Evolutionary conservation across 92 coral and sea anemone genomes (phyloP), one percentile per base, ranked within the genome.

Genomic region (Phenganax marumi): DNA sequence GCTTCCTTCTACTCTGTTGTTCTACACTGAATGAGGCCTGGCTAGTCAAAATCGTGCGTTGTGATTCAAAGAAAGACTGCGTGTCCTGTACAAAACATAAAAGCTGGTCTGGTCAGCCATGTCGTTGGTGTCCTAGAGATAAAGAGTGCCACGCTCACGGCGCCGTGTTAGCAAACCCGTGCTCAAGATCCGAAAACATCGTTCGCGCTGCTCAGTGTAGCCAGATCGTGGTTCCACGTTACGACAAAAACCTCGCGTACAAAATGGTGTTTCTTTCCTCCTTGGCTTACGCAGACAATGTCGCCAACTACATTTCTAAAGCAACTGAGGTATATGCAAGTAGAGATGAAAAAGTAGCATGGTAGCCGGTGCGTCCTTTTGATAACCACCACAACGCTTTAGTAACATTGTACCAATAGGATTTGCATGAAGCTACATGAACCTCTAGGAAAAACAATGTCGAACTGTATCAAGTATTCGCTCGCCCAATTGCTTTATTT

Each of bases 91-190:
- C 80, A 17, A 82, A 54, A 8, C 86, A 82, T 71, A 82, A 53
- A 58, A 71, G 79, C 52, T 61, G 73, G 66, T 33, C 55, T 10
- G 84, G 88, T 16, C 3, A 56, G 17, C 13, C 68, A 19, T 85
- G 91, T 64, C 79, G 92, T 68, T 90, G 92, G 92, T 90, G 92
- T 48, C 86, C 70, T 46, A 72, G 89, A 76, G 87, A 81, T 56
- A 70, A 76, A 77, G 25, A 81, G 70, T 90, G 92, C 13, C 89
- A 87, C 57, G 49, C 81, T 3, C 64, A 69, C 50, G 87, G 85
- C 46, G 84, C 89, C n/a, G 14, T 75, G 19, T 7, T 52, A 0
- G 14, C 83, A 50, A 89, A 89, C 72, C 84, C 80, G 18, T 89
- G 92, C 85, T 83, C 82, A 26, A 53, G 84, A 21, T 79, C 86